A percentile compares a stretch with the other conserved stretches of the same genome.
phyloP scores from a whole-genome alignment of 2,113 vertebrate genomes.

The Mesitornis unicolor region DNA sequence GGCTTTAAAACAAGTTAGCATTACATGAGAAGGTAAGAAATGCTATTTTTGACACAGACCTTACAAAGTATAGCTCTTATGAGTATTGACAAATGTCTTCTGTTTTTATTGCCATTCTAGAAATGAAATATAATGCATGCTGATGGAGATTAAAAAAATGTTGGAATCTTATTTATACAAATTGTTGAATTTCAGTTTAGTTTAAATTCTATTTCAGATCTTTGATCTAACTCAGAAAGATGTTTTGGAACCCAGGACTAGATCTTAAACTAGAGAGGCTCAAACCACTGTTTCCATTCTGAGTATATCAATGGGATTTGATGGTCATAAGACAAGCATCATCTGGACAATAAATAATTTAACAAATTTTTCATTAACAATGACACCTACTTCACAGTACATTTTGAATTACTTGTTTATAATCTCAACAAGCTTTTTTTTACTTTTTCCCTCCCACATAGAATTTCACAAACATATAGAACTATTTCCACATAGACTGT shows the following conservation, averaged over 20 bases:
- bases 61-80: accelerated
- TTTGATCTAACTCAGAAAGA: neutral
- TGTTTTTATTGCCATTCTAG: neutral
- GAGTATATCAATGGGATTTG: neutral
- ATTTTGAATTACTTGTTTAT: neutral
- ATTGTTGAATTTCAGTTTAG: neutral
- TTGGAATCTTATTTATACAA: neutral
- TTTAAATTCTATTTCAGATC: neutral
- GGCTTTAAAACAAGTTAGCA: neutral
- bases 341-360: neutral
- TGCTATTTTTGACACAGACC: neutral
- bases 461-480: neutral
- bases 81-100: neutral
- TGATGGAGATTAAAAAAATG: neutral
- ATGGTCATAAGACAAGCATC: neutral
- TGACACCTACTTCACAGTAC: neutral
- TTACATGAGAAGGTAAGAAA: neutral
- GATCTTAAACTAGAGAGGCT: neutral
- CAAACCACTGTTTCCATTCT: neutral
- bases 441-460: accelerated
- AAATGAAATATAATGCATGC: neutral
- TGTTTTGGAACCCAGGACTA: neutral
- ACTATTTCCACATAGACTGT: neutral
- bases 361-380: neutral
- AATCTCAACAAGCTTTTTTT: accelerated